These are phyloP conservation scores for Cochlearius cochlearius DNA, from an alignment of 2,113 vertebrate genomes.

Conservation along the genomic window DNA sequence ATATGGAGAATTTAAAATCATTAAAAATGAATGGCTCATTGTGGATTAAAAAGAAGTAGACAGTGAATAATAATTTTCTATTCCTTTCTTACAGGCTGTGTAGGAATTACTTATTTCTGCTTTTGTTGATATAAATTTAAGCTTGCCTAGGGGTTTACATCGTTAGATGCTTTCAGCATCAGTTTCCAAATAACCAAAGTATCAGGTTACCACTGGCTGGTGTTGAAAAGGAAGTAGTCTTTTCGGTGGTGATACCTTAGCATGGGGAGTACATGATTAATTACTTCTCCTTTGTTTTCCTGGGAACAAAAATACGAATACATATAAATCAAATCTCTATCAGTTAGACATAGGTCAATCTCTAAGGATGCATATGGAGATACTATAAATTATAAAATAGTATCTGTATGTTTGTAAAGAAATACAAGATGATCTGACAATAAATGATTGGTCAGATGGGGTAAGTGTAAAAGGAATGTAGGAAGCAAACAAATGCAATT, in stretches of 20 bases:
- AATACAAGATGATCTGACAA: neutral
- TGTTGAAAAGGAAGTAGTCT: neutral
- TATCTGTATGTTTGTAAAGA: neutral
- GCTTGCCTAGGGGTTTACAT: neutral
- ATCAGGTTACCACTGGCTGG: neutral
- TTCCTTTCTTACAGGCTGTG: neutral
- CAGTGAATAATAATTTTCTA: neutral
- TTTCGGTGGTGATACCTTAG: neutral
- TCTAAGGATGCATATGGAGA: neutral
- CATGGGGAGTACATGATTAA: neutral
- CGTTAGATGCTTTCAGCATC: neutral
- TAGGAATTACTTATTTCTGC: neutral
- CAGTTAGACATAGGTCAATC: neutral
- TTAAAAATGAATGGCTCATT: neutral
- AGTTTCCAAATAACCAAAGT: neutral
- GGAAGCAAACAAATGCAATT: neutral
- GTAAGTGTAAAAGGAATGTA: neutral
- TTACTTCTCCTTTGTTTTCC: neutral
- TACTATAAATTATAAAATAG: neutral
- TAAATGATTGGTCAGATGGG: neutral
- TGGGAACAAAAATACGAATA: neutral
- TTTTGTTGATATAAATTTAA: neutral
- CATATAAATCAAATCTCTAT: neutral
- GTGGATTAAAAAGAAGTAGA: neutral
- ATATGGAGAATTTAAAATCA: neutral